Evolutionary conservation across 2,888 invertebrate species (phyloP).

Genomic region (Clitarchus hookeri): DNA sequence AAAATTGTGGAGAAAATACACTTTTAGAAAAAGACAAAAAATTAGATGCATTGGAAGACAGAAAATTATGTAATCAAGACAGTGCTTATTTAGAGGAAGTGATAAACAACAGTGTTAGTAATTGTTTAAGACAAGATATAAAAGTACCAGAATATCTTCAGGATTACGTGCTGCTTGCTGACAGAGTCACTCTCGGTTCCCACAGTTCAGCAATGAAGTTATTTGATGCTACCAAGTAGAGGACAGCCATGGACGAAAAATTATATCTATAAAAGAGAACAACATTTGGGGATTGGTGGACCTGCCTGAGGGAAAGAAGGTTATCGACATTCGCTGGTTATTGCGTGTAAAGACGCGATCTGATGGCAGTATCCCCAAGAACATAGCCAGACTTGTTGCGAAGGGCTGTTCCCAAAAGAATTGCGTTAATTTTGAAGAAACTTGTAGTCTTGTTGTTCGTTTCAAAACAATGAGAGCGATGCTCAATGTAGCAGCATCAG

Average conservation of each 20-base stretch:
- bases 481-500: conserved; percentile 44
- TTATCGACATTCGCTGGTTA: not conserved
- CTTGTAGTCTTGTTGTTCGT: conserved; percentile 48
- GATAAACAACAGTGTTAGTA: no score
- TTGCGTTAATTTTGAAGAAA: conserved; percentile 48
- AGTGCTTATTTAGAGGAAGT: no score
- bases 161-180: not conserved
- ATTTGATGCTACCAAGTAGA: not conserved
- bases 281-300: not conserved
- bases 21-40: no score
- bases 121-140: not conserved
- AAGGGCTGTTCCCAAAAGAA: conserved; percentile 44
- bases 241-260: not conserved
- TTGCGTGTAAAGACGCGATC: not conserved
- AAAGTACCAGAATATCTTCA: not conserved
- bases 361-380: conserved; percentile 36
- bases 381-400: conserved; percentile 48
- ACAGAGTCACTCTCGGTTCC: not conserved
- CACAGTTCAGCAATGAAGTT: not conserved
- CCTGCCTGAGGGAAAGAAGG: no score
- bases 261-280: not conserved
- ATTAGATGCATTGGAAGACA: no score
- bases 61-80: no score
- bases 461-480: conserved; percentile 46
- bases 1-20: no score